These are phyloP conservation scores for Andrena bicolor DNA, from an alignment of 2,888 invertebrate species.

Conservation along the genomic window DNA sequence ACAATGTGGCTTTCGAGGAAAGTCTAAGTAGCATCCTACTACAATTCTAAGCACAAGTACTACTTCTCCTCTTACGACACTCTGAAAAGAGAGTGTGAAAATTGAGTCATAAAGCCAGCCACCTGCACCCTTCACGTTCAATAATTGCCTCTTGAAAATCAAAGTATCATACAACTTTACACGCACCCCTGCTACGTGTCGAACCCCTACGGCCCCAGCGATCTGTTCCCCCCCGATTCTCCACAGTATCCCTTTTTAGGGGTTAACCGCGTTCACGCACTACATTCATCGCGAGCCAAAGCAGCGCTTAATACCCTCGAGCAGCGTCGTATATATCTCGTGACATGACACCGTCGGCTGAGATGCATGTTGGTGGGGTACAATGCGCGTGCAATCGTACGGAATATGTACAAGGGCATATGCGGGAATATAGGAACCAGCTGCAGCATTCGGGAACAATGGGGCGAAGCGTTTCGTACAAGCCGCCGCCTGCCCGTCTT, in stretches of 20 bases:
- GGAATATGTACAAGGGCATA: constrained; percentile 48
- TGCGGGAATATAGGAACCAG: constrained; percentile 68
- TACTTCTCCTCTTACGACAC: background rate
- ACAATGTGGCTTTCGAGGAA: too few species aligned
- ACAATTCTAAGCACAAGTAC: background rate
- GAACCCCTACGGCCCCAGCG: background rate
- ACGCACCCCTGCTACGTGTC: background rate
- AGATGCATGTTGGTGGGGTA: constrained; percentile 41
- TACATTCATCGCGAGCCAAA: constrained; percentile 7
- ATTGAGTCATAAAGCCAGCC: background rate
- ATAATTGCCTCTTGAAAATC: constrained; percentile 7
- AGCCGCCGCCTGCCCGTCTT: constrained; percentile 70
- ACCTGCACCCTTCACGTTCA: background rate
- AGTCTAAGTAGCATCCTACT: background rate
- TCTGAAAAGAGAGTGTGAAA: background rate
- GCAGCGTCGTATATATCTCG: constrained; percentile 13
- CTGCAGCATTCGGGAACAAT: constrained; percentile 77
- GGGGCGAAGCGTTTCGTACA: constrained; percentile 67
- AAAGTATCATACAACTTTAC: background rate
- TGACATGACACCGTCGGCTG: constrained; percentile 54
- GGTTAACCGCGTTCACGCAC: background rate
- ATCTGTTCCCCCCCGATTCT: background rate
- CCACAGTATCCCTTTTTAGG: constrained; percentile 19
- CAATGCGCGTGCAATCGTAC: constrained; percentile 61
- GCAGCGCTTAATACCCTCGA: constrained; percentile 30